These are phyloP conservation scores for Ardeotis arabs DNA, from an alignment of 2,113 vertebrate species.

Conservation along the genomic window DNA sequence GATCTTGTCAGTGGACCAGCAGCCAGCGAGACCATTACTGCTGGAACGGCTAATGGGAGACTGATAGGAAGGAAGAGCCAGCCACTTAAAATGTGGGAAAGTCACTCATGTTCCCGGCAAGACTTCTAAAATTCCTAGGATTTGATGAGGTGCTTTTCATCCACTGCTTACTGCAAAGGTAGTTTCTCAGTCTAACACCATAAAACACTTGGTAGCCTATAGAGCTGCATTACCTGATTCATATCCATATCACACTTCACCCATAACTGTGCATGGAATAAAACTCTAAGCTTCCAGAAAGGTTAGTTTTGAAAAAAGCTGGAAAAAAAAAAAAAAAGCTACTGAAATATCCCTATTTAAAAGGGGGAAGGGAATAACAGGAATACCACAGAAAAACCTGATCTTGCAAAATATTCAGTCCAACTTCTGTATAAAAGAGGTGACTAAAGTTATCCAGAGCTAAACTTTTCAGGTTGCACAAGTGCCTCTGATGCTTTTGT, in stretches of 20 bases:
- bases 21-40: not conserved
- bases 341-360: not conserved
- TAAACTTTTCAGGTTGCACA: not conserved
- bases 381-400: not conserved
- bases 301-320: too few relatives aligned
- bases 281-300: not conserved
- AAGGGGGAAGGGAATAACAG: not conserved
- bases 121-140: not conserved
- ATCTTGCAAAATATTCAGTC: not conserved
- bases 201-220: not conserved
- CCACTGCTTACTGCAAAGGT: not conserved
- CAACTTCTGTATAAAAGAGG: not conserved
- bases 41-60: not conserved
- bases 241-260: not conserved
- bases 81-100: not conserved
- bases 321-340: not conserved
- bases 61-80: not conserved
- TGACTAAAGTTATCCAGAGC: not conserved
- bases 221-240: not conserved
- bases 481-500: not conserved
- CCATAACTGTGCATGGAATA: not conserved
- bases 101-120: not conserved
- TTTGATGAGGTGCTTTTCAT: not conserved
- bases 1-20: not conserved
- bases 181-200: not conserved